These are phyloP conservation scores for Acropora yongei DNA, from an alignment of 64 coral and sea anemone genomes.

Conservation along the genomic window DNA sequence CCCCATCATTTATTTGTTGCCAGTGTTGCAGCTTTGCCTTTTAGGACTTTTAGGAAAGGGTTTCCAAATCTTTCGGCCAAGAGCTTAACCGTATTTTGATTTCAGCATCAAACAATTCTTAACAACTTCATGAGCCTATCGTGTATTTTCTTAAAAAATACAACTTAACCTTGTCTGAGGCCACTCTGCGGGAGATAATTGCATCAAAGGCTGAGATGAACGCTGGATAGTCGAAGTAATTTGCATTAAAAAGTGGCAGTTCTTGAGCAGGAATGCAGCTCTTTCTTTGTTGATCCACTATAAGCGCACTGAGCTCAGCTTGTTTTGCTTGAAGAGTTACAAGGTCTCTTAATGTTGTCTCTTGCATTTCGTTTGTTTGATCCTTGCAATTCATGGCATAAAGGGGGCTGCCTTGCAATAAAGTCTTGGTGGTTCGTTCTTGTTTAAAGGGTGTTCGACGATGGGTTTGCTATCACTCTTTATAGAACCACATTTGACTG, in stretches of 20 bases:
- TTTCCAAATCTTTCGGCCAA: too few relatives aligned
- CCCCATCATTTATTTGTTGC: slow-evolving; percentile 1
- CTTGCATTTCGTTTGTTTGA: background rate
- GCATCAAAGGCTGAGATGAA: too few relatives aligned
- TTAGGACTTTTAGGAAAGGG: too few relatives aligned
- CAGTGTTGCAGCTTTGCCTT: background rate
- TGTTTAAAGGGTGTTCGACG: too few relatives aligned
- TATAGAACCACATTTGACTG: background rate
- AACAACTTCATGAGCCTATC: slow-evolving; percentile 37
- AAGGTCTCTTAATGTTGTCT: slow-evolving; percentile 16
- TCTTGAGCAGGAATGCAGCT: slow-evolving; percentile 35
- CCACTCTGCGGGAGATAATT: slow-evolving; percentile 30
- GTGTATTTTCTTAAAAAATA: slow-evolving; percentile 60
- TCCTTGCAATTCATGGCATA: background rate
- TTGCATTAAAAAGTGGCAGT: slow-evolving; percentile 35
- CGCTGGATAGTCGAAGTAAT: slow-evolving; percentile 41
- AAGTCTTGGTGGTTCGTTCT: too few relatives aligned
- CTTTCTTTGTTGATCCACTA: too few relatives aligned
- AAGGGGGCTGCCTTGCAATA: too few relatives aligned
- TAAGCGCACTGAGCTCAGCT: slow-evolving; percentile 37
- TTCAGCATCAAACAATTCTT: background rate
- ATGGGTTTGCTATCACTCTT: too few relatives aligned
- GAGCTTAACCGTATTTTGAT: background rate
- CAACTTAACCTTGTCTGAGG: slow-evolving; percentile 30
- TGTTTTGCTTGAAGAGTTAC: slow-evolving; percentile 65